Conservation (phyloP, 2,113 vertebrate genomes). For the Orthochromis indermauri region DNA sequence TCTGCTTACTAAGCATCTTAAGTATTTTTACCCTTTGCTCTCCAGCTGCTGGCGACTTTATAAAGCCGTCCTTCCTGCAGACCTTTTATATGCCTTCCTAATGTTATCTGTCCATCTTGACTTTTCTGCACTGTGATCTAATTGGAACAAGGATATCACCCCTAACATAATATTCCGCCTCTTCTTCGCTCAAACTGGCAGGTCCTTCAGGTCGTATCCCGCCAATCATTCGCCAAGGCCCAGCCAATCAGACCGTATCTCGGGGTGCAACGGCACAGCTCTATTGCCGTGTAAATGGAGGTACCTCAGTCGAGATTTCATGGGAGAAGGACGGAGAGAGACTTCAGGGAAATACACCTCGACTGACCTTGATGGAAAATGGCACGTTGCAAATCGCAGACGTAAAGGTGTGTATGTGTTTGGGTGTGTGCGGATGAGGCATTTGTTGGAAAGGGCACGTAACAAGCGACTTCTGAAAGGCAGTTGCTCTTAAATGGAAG, state of each 20-base stretch:
- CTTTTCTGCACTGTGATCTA: not conserved
- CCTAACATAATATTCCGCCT: not conserved
- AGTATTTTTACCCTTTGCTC: not conserved
- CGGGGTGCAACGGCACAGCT: conserved; percentile 68
- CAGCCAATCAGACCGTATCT: conserved; percentile 79
- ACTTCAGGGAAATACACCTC: conserved; percentile 71
- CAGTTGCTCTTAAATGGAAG: not conserved
- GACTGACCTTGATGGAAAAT: conserved; percentile 80
- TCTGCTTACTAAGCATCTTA: conserved; percentile 10
- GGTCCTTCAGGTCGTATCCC: conserved; percentile 71
- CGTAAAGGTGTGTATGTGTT: conserved; percentile 73
- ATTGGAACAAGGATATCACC: not conserved
- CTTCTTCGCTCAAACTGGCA: conserved; percentile 37
- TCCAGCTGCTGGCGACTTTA: not conserved
- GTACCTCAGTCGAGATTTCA: conserved; percentile 70
- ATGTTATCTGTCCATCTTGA: not conserved
- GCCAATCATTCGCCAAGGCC: conserved; percentile 77
- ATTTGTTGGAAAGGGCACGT: conserved; percentile 10
- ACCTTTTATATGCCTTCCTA: not conserved
- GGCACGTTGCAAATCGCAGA: conserved; percentile 80
- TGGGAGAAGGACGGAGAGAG: conserved; percentile 85
- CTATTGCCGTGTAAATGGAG: conserved; percentile 75
- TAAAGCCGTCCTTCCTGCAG: not conserved
- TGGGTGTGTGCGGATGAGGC: not conserved
- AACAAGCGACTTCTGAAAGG: conserved; percentile 4